Base-by-base conservation (phyloP, 1,140 invertebrate species). In the Microplitis mediator region DNA sequence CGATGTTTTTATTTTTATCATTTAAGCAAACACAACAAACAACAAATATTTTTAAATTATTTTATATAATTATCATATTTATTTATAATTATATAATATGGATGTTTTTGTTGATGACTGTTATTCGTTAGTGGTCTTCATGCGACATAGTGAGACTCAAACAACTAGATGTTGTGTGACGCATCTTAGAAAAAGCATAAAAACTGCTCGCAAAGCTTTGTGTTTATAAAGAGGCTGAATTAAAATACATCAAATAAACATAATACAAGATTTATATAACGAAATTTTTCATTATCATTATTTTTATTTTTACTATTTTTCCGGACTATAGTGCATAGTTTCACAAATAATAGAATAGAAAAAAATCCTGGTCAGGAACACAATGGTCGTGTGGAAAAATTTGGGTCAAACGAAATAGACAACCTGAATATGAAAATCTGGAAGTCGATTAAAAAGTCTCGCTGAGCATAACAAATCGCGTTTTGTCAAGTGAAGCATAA, bases 141-240 rank as follows among this genome's bases (percentile, higher is more conserved):
- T 75, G 76, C 69, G 60, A 69, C 36, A 75, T 76, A 79, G 70
- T 69, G 69, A 71, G 34, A 76, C 61, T 75, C 73, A 67, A 74
- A 69, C 74, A 68, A 73, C 72, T 79, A 65, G 60, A 74, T 79
- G 77, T 78, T 73, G 77, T 78, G 70, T 73, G 36, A 35, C 75
- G 77, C 71, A 66, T 78, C 60, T 64, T n/a, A 50, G 35, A 76
- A 76, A 67, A 69, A 77, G 76, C 76, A 73, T 78, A 75, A 45
- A 39, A 45, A 5, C 8, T 45, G 39, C 76, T 79, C 76, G 76
- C 75, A 77, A 79, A 77, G 77, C 77, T 79, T 79, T 72, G 54
- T 79, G 78, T 79, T 51, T 72, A 66, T 74, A 75, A 71, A 71
- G 63, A 73, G 70, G 74, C 74, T 75, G 51, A 16, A 65, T 23